phyloP scores from a whole-genome alignment of 2,797 vertebrate genomes.

The Poecile montanus region DNA sequence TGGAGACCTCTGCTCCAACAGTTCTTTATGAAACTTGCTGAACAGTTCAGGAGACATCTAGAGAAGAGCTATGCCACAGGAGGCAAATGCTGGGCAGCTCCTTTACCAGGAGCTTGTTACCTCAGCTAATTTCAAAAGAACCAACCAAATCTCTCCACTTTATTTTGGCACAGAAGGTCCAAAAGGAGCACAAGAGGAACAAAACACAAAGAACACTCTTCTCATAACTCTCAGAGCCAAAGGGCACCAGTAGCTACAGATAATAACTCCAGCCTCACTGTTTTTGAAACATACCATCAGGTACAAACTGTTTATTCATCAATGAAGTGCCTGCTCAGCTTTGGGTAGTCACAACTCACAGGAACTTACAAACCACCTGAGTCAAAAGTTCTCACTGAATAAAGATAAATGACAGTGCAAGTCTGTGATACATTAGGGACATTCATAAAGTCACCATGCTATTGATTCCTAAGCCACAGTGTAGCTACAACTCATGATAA shows the following conservation, averaged over 20 bases:
- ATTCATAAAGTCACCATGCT: not conserved
- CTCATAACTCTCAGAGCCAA: not conserved
- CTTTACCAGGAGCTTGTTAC: not conserved
- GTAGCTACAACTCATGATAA: not conserved
- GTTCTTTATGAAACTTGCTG: not conserved
- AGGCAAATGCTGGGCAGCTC: not conserved
- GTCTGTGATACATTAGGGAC: not conserved
- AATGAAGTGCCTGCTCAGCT: not conserved
- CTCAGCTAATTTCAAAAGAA: not conserved
- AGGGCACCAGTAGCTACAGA: not conserved
- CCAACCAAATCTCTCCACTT: not conserved
- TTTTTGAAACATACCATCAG: not conserved
- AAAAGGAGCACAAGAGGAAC: not conserved
- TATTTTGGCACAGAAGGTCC: not conserved
- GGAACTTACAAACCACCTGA: not conserved
- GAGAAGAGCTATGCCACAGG: not conserved
- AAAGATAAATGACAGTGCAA: not conserved
- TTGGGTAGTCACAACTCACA: not conserved
- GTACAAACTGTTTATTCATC: not conserved
- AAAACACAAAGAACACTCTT: not conserved
- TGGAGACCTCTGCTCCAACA: not conserved
- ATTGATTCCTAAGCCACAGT: not conserved
- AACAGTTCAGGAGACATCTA: not conserved
- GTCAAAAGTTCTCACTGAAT: not conserved
- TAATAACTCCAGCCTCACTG: not conserved